phyloP scores from a whole-genome alignment of 2,888 invertebrate genomes.

The Tenthredo scrophulariae region DNA sequence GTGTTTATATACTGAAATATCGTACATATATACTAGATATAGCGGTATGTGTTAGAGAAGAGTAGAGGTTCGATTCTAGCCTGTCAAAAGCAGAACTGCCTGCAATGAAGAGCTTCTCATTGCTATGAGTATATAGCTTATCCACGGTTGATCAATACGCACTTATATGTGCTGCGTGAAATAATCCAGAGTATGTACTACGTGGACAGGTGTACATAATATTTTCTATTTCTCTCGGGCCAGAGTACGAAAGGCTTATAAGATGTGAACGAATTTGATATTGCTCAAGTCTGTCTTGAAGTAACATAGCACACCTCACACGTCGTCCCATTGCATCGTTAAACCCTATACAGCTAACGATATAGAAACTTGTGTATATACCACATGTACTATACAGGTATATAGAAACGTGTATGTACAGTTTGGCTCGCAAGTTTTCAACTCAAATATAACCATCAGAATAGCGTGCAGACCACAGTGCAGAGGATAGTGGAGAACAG shows the following conservation, averaged over 20 bases:
- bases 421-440: background rate
- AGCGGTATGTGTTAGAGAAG: background rate
- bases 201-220: background rate
- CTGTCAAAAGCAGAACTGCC: conserved; percentile 1
- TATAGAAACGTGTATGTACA: conserved; percentile 1
- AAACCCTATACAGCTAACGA: background rate
- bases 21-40: background rate
- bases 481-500: background rate
- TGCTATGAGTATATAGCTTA: background rate
- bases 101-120: conserved; percentile 4
- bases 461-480: background rate
- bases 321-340: background rate
- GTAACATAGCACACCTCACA: background rate
- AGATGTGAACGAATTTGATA: background rate
- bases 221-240: background rate
- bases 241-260: background rate
- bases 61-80: background rate
- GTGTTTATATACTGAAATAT: background rate
- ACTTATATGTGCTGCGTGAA: background rate
- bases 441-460: background rate
- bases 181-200: background rate
- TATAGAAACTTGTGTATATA: background rate
- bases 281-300: background rate
- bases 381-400: background rate
- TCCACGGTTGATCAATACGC: conserved; percentile 9